Evolutionary conservation across 2,888 invertebrate species (phyloP).

Genomic region (Idaea dimidiata): DNA sequence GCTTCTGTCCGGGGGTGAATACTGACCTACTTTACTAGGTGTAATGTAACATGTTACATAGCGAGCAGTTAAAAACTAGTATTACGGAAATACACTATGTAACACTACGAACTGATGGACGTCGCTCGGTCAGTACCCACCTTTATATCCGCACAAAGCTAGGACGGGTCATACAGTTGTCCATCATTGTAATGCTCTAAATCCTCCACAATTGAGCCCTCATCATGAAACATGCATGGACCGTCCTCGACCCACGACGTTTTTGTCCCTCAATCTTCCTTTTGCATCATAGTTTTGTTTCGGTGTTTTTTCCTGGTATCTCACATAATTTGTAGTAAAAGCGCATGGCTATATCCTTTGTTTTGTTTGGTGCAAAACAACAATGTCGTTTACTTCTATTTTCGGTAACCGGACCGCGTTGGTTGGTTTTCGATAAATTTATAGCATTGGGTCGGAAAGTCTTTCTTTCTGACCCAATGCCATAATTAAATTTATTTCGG

Average conservation of each 20-base stretch:
- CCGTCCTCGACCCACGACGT: neutral
- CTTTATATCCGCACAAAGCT: too few relatives aligned
- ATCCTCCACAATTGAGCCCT: neutral
- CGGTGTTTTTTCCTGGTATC: neutral
- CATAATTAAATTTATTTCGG: too few relatives aligned
- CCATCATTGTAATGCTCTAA: neutral
- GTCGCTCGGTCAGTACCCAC: too few relatives aligned
- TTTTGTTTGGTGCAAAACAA: neutral
- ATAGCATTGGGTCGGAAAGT: neutral
- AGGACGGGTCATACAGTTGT: neutral
- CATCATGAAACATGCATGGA: slow-evolving; percentile 1
- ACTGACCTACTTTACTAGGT: too few relatives aligned
- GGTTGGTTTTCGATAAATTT: neutral
- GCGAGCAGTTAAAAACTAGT: too few relatives aligned
- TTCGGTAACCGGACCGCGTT: neutral
- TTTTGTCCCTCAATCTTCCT: neutral
- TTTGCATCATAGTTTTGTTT: slow-evolving; percentile 1
- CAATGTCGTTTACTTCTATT: neutral
- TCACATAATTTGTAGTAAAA: neutral
- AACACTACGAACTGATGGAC: too few relatives aligned
- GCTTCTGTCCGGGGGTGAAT: too few relatives aligned
- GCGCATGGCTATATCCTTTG: neutral
- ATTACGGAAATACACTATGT: too few relatives aligned
- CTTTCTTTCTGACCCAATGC: too few relatives aligned
- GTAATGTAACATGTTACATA: too few relatives aligned